Conservation (phyloP, 2,113 vertebrate genomes). For the Meleagris gallopavo region DNA sequence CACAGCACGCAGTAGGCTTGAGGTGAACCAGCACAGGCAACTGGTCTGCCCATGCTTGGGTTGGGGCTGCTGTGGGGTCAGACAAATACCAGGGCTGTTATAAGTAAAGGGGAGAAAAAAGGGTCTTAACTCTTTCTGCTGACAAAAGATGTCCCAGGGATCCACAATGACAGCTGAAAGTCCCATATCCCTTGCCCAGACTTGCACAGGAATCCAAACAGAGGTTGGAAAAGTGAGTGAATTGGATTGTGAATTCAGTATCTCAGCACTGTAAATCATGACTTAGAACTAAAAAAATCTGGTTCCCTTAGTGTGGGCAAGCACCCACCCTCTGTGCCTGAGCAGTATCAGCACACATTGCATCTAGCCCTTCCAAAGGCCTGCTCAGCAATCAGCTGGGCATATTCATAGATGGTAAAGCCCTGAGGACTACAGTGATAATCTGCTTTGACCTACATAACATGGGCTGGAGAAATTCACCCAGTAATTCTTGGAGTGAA, state of each 20-base stretch:
- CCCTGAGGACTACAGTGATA: slow-evolving; percentile 15
- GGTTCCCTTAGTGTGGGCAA: background rate
- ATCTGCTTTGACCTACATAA: slow-evolving; percentile 69
- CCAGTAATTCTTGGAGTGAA: slow-evolving; percentile 57
- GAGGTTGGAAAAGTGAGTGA: background rate
- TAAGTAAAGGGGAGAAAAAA: background rate
- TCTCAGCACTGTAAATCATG: background rate
- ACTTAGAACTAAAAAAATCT: background rate
- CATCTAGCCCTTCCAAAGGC: background rate
- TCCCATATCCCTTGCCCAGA: background rate
- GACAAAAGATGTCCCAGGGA: background rate
- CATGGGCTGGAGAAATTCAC: slow-evolving; percentile 46
- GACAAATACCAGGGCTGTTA: accelerated
- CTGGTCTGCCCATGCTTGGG: background rate
- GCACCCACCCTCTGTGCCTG: background rate
- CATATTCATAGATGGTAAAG: slow-evolving; percentile 62
- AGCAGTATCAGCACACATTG: background rate
- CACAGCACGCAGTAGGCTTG: accelerated
- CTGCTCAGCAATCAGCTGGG: slow-evolving; percentile 43
- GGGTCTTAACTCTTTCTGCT: background rate
- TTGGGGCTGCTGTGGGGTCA: background rate
- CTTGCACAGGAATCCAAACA: background rate
- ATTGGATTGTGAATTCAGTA: background rate
- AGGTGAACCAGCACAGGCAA: background rate
- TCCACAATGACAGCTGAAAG: background rate